A percentile compares a stretch with the other conserved stretches of the same genome.
These are phyloP conservation scores for Augochlorella aurata DNA, from an alignment of 2,888 invertebrate genomes.

Conservation along the genomic window DNA sequence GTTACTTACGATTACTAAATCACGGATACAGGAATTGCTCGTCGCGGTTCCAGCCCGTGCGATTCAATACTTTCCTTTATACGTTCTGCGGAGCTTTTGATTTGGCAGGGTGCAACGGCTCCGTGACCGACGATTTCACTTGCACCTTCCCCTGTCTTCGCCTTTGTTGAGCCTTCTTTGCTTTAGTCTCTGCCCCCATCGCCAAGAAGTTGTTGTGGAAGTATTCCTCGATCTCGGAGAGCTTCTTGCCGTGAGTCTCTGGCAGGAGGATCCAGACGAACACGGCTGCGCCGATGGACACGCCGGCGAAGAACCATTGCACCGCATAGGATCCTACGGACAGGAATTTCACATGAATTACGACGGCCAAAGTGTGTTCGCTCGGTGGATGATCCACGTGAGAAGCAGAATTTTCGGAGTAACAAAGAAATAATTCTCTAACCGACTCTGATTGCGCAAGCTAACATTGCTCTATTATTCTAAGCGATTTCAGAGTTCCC, in stretches of 20 bases:
- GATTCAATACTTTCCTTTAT: slow-evolving; percentile 46
- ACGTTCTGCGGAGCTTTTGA: slow-evolving; percentile 66
- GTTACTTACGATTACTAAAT: slow-evolving; percentile 19
- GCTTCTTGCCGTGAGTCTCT: slow-evolving; percentile 82
- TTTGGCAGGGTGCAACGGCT: slow-evolving; percentile 72
- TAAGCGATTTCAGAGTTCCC: background rate
- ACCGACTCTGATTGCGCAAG: too few species aligned
- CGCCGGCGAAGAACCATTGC: slow-evolving; percentile 84
- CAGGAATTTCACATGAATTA: slow-evolving; percentile 24
- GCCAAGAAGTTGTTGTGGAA: slow-evolving; percentile 81
- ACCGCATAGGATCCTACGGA: slow-evolving; percentile 83
- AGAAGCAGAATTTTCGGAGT: too few species aligned
- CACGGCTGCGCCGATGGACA: slow-evolving; percentile 81
- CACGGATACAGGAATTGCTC: background rate
- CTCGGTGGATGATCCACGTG: too few species aligned
- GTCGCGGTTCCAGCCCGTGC: background rate
- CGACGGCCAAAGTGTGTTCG: too few species aligned
- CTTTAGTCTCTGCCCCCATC: slow-evolving; percentile 72
- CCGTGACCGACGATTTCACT: slow-evolving; percentile 65
- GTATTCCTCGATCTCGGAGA: slow-evolving; percentile 83
- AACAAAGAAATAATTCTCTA: too few species aligned
- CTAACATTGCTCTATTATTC: too few species aligned
- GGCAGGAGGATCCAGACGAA: slow-evolving; percentile 83
- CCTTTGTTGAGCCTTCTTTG: slow-evolving; percentile 64
- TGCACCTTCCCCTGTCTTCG: slow-evolving; percentile 66